These are phyloP conservation scores for Lethenteron camtschaticum DNA, from an alignment of 2,113 vertebrate species.

Conservation along the genomic window DNA sequence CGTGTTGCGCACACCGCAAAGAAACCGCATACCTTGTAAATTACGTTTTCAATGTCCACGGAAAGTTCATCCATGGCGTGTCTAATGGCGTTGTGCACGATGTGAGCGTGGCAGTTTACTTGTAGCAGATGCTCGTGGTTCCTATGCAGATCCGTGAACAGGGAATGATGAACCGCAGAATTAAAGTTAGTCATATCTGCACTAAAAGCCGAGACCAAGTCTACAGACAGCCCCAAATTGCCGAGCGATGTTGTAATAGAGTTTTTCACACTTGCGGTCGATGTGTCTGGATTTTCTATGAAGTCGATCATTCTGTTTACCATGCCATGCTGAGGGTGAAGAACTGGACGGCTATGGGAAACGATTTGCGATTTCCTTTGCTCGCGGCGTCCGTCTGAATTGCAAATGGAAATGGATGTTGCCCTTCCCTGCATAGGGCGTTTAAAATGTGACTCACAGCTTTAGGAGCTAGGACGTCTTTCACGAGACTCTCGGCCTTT, in stretches of 20 bases:
- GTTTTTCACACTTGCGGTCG: constrained; percentile 7
- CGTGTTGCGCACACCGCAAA: constrained; percentile 10
- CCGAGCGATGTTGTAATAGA: constrained; percentile 7
- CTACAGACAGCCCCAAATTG: constrained; percentile 9
- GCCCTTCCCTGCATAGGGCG: background rate
- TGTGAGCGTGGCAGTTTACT: constrained; percentile 12
- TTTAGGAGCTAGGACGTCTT: constrained; percentile 8
- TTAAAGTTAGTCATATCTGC: constrained; percentile 12
- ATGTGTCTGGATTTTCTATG: constrained; percentile 9
- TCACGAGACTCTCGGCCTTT: constrained; percentile 8
- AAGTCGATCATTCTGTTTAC: constrained; percentile 8
- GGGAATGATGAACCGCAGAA: constrained; percentile 11
- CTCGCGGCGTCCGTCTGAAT: constrained; percentile 8
- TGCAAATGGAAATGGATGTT: constrained; percentile 4
- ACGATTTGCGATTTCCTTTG: constrained; percentile 8
- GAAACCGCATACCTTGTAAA: constrained; percentile 6
- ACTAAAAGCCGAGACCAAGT: constrained; percentile 11
- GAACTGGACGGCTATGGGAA: constrained; percentile 7
- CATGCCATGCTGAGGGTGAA: constrained; percentile 7
- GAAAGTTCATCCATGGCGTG: constrained; percentile 10
- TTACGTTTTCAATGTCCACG: constrained; percentile 8
- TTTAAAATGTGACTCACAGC: background rate
- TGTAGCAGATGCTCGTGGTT: constrained; percentile 9
- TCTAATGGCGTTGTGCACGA: constrained; percentile 14
- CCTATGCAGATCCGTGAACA: constrained; percentile 11